phyloP scores from a whole-genome alignment of 2,888 invertebrate species.

The Drosophila merina region DNA sequence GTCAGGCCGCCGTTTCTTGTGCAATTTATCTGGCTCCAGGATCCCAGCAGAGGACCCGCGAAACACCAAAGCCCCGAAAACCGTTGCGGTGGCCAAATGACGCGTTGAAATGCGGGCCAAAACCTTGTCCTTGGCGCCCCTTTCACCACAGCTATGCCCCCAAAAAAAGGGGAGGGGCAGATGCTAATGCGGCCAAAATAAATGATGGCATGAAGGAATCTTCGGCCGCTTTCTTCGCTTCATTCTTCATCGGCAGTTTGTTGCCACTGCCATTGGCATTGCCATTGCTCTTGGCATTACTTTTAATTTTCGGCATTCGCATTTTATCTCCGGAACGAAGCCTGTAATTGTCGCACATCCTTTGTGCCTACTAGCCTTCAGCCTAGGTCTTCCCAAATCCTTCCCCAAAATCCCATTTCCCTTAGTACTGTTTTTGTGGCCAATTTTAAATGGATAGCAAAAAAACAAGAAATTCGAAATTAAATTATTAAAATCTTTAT shows the following conservation, averaged over 20 bases:
- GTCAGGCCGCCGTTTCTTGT: conserved; percentile 29
- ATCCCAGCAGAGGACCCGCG: background rate
- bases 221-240: conserved; percentile 31
- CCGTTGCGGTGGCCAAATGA: conserved; percentile 29
- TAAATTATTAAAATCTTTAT: background rate
- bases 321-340: conserved; percentile 44
- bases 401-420: background rate
- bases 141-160: conserved; percentile 26
- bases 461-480: conserved; percentile 31
- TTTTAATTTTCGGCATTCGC: conserved; percentile 41
- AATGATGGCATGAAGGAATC: conserved; percentile 34
- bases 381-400: background rate
- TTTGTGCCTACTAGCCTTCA: conserved; percentile 2
- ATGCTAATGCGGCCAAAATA: conserved; percentile 41
- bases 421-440: background rate
- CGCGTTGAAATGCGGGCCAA: conserved; percentile 31
- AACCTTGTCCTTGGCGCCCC: background rate
- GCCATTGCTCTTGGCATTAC: conserved; percentile 12
- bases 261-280: conserved; percentile 9
- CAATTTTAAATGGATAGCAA: conserved; percentile 48
- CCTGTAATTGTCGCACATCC: conserved; percentile 38
- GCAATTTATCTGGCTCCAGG: conserved; percentile 34
- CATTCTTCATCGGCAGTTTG: conserved; percentile 45
- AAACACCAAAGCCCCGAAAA: too few species aligned
- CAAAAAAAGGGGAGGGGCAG: background rate